These are phyloP conservation scores for Mesorhabditis spiculigera DNA, from an alignment of 2,888 invertebrate species.

Conservation along the genomic window DNA sequence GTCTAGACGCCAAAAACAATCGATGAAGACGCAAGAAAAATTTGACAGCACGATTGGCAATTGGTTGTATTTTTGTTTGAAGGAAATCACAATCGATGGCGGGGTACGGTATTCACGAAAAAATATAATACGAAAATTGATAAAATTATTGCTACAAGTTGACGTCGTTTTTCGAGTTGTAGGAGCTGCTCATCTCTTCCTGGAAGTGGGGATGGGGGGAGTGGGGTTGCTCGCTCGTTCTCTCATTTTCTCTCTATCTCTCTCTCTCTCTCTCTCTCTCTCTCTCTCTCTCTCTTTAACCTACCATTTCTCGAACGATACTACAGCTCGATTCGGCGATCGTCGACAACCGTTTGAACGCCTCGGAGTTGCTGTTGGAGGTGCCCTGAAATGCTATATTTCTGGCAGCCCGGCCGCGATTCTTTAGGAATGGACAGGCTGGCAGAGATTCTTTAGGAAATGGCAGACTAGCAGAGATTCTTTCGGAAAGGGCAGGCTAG, in stretches of 20 bases:
- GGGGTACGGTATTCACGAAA: no score
- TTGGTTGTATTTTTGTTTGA: no score
- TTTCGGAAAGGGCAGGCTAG: no score
- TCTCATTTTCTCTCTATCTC: no score
- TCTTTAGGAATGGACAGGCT: no score
- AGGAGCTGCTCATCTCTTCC: constrained; percentile 49
- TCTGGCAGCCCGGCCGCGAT: background rate
- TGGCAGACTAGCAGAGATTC: no score
- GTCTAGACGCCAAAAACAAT: background rate
- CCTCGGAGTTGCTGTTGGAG: constrained; percentile 43
- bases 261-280: no score
- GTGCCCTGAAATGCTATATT: constrained; percentile 22
- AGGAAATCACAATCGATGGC: no score
- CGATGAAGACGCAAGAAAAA: background rate
- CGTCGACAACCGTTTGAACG: constrained; percentile 48
- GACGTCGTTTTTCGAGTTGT: constrained; percentile 50
- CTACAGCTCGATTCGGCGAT: constrained; percentile 52
- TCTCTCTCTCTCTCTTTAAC: constrained; percentile 2
- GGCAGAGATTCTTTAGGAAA: no score
- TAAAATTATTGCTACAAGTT: constrained; percentile 21
- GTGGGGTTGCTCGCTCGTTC: background rate
- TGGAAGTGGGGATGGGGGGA: constrained; percentile 22
- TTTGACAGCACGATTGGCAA: no score
- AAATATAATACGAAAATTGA: background rate
- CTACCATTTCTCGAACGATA: constrained; percentile 43